Base-by-base conservation (phyloP, 2,797 vertebrate species). In the Rhinogobio ventralis region DNA sequence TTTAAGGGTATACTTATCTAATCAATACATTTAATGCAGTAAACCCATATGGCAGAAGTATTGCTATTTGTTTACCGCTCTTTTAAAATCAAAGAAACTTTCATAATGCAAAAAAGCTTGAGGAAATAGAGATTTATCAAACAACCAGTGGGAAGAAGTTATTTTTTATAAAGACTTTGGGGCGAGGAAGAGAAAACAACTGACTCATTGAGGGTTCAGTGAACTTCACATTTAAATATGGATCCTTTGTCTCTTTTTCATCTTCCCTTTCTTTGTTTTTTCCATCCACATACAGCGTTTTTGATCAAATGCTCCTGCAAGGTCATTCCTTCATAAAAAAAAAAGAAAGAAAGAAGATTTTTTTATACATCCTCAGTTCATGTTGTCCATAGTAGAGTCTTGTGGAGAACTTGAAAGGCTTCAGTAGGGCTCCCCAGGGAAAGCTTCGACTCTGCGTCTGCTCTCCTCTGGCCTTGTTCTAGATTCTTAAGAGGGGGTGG, bases 351-450 rank as follows among this genome's bases (percentile, higher is more conserved):
- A 39, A 25, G 81, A 69, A 73, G 64, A 30, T 68, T 79, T 84
- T 80, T 80, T 78, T 79, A 81, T 83, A 77, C 66, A 57, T 82
- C 85, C 71, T 85, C 71, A 87, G 51, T 88, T 86, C 72, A 68
- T 87, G 77, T 83, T 81, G 66, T 82, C 69, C 80, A 53, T 86
- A 79, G 73, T 83, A 66, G 74, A 72, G 57, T 86, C 66, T 87
- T 85, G 85, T 85, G 28, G 88, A 83, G 76, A 89, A 88, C 82
- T 87, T 90, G 84, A 91, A 89, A 90, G 91, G 68, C 79, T 85
- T 86, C 55, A 79, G 78, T 85, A 46, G 53, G 78, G 83, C 87
- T 88, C 87, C 86, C 88, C 15, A 20, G 87, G 78, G 88, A 81
- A 79, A 75, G 78, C 81, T 74, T 75, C 84, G 33, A 73, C 39